Evolutionary conservation across 1,140 invertebrate genomes (phyloP), one percentile per base, ranked within the genome.

Genomic region (Solen grandis): DNA sequence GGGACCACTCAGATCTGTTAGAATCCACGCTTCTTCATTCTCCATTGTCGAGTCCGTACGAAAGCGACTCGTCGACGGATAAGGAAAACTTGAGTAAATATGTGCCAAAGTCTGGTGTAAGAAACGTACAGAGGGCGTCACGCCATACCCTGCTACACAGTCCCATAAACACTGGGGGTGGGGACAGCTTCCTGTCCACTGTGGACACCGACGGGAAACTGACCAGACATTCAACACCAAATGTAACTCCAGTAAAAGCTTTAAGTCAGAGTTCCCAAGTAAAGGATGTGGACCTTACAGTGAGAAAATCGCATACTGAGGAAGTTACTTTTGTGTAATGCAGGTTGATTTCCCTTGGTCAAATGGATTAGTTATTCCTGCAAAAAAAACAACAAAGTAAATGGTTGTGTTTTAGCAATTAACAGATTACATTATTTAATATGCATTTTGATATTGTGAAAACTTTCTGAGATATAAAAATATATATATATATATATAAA

Each of bases 141-240:
- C 66, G 77, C 16, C 68, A 80, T 33, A 80, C 77, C 1, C 22
- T 54, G 3, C 33, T 76, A 10, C 70, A 74, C 27, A 60, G 55
- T 62, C 60, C 50, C 5, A 22, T 73, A 33, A 33, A 78, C 33
- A 69, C 25, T 14, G 8, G 31, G 5, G 59, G 55, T 2, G 52
- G 60, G 2, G 79, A 81, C 13, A 66, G 54, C 38, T 72, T 31
- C 54, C 63, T 81, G 10, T 74, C 72, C 8, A 68, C 70, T 2
- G 70, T 81, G 5, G 79, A 81, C 35, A 81, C 69, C 10, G 79
- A 74, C 68, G 52, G 79, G 5, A 66, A 69, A 55, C n/a, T 59
- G n/a, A 27, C 35, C 14, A 36, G 46, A 50, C 57, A 54, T 52
- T 72, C 55, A 0, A 79, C 60, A 54, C 59, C 73, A 25, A 55